Percentiles rank a stretch among this genome's conserved stretches.
Conservation (phyloP, 1,140 invertebrate species). For the Acromyrmex echinatior region DNA sequence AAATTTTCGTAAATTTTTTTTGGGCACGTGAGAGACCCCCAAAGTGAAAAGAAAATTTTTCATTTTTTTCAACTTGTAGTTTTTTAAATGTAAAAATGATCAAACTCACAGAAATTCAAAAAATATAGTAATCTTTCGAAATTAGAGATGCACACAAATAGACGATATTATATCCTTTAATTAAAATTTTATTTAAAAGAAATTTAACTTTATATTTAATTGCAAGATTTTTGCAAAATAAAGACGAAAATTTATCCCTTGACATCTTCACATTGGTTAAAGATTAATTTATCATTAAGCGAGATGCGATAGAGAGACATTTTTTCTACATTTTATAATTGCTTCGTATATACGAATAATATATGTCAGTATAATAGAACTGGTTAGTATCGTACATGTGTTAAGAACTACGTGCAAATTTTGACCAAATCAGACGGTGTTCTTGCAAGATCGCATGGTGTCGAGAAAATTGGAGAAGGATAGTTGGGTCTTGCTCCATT, state of each 20-base stretch:
- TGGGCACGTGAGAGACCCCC: too few species aligned
- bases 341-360: background rate
- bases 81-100: too few species aligned
- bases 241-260: background rate
- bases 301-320: background rate
- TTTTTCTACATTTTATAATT: background rate
- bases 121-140: too few species aligned
- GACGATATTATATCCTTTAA: background rate
- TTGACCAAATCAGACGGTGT: background rate
- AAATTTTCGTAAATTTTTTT: too few species aligned
- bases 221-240: background rate
- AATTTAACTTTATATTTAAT: background rate
- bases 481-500: constrained; percentile 74
- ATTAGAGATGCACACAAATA: too few species aligned
- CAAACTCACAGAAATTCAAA: too few species aligned
- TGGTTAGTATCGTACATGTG: background rate
- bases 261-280: background rate
- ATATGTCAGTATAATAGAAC: background rate
- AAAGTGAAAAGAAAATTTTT: too few species aligned
- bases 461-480: constrained; percentile 66
- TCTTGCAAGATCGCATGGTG: constrained; percentile 32
- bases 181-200: constrained; percentile 6
- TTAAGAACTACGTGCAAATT: constrained; percentile 10
- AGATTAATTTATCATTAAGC: background rate
- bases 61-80: too few species aligned